Conservation (phyloP, 2,888 invertebrate genomes). For the Apotomis capreana region DNA sequence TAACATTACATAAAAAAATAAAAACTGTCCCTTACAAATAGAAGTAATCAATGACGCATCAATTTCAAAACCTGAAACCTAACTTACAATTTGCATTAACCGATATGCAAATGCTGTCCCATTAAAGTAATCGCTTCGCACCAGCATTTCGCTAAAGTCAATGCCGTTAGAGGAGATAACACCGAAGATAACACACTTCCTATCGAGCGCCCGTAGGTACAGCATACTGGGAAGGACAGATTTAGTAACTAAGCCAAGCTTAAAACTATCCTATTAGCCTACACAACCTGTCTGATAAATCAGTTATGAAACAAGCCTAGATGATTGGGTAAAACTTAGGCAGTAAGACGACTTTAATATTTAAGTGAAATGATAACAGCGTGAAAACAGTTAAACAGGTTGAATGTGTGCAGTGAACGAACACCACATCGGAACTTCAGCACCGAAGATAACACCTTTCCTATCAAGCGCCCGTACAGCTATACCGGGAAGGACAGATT, state of each 20-base stretch:
- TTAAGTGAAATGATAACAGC: no score
- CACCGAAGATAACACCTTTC: no score
- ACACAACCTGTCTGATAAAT: no score
- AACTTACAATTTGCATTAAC: slow-evolving; percentile 43
- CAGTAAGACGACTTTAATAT: no score
- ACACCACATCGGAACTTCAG: no score
- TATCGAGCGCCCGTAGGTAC: slow-evolving; percentile 12
- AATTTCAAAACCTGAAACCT: slow-evolving; percentile 1
- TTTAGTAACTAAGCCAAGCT: neutral
- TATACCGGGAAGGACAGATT: no score
- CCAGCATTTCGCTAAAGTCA: slow-evolving; percentile 62
- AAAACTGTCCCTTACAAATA: neutral
- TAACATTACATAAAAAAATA: no score
- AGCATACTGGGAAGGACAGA: neutral
- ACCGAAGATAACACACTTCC: slow-evolving; percentile 53
- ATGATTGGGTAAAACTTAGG: no score
- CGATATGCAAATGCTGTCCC: slow-evolving; percentile 70
- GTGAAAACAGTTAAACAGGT: no score
- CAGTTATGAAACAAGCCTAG: no score
- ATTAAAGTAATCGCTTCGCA: slow-evolving; percentile 64
- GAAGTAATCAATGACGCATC: neutral
- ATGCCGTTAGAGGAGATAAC: slow-evolving; percentile 61
- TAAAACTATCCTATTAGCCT: neutral
- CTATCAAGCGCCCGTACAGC: no score
- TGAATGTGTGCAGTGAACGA: no score